These are phyloP conservation scores for Taenioides sp. DNA, from an alignment of 2,797 vertebrate species.

Conservation along the genomic window DNA sequence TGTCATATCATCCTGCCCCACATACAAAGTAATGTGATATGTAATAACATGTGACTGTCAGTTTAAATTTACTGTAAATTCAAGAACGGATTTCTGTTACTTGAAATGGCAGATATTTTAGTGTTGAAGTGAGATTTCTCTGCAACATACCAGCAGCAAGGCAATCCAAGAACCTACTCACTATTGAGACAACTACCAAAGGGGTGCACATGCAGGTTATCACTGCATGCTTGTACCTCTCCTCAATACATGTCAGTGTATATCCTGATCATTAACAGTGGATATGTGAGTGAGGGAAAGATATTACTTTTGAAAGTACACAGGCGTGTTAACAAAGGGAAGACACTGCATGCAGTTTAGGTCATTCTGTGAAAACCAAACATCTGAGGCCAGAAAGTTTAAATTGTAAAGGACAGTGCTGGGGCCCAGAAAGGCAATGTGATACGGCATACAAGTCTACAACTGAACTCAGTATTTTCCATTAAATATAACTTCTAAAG, in stretches of 20 bases:
- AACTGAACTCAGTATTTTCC: background rate
- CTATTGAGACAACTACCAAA: constrained; percentile 26
- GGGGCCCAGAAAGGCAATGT: constrained; percentile 63
- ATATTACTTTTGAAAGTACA: constrained; percentile 21
- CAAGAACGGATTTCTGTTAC: background rate
- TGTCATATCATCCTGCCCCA: no score
- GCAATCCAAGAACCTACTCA: constrained; percentile 49
- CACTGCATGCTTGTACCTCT: constrained; percentile 68
- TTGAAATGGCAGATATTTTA: background rate
- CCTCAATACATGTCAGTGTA: constrained; percentile 70
- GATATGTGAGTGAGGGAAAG: constrained; percentile 31
- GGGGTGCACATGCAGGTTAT: constrained; percentile 44
- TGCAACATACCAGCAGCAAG: constrained; percentile 55
- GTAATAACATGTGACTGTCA: background rate
- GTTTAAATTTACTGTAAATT: background rate
- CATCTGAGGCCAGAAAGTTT: constrained; percentile 13
- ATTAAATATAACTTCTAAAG: background rate
- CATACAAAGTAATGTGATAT: background rate
- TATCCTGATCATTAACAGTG: constrained; percentile 17
- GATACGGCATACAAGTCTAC: constrained; percentile 39
- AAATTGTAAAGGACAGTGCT: constrained; percentile 10
- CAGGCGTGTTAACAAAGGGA: constrained; percentile 41
- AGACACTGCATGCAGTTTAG: constrained; percentile 58
- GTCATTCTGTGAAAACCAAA: constrained; percentile 19
- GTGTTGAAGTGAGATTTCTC: constrained; percentile 12